phyloP scores from a whole-genome alignment of 1,140 invertebrate genomes.

The Lordiphosa stackelbergi region DNA sequence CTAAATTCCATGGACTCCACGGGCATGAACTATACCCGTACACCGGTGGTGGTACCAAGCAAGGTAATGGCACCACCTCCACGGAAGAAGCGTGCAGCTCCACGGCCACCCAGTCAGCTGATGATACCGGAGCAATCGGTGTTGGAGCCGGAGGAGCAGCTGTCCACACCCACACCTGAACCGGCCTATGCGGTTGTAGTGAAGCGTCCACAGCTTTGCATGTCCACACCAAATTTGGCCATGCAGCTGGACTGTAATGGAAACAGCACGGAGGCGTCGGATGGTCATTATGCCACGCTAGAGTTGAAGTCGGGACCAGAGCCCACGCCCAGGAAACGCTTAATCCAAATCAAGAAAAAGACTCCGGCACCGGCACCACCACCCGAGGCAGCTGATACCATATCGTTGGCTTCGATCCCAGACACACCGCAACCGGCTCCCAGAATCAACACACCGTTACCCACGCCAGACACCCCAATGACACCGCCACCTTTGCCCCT shows the following conservation, averaged over 20 bases:
- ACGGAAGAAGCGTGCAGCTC: slow-evolving; percentile 72
- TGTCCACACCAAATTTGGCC: slow-evolving; percentile 71
- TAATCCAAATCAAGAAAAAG: slow-evolving; percentile 68
- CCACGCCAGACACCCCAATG: not conserved
- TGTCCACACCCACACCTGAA: slow-evolving; percentile 9
- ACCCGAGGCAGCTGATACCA: slow-evolving; percentile 41
- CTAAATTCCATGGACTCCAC: slow-evolving; percentile 76
- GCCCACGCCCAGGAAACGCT: slow-evolving; percentile 61
- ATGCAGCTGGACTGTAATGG: slow-evolving; percentile 47
- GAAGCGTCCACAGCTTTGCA: slow-evolving; percentile 62
- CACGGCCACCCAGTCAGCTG: slow-evolving; percentile 69
- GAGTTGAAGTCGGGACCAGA: slow-evolving; percentile 56
- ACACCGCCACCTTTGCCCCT: slow-evolving; percentile 24
- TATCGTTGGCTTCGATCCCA: slow-evolving; percentile 47
- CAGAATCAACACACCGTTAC: slow-evolving; percentile 47
- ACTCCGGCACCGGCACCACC: slow-evolving; percentile 60
- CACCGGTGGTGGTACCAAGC: slow-evolving; percentile 50
- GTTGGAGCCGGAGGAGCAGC: slow-evolving; percentile 25
- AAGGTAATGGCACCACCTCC: slow-evolving; percentile 59
- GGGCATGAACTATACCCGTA: slow-evolving; percentile 69
- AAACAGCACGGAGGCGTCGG: slow-evolving; percentile 31
- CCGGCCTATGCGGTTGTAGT: slow-evolving; percentile 57
- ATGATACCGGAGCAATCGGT: slow-evolving; percentile 64
- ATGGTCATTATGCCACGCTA: slow-evolving; percentile 53
- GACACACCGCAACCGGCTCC: slow-evolving; percentile 54